Conservation (phyloP, 2,797 vertebrate species). For the Myioborus melanocephalus region DNA sequence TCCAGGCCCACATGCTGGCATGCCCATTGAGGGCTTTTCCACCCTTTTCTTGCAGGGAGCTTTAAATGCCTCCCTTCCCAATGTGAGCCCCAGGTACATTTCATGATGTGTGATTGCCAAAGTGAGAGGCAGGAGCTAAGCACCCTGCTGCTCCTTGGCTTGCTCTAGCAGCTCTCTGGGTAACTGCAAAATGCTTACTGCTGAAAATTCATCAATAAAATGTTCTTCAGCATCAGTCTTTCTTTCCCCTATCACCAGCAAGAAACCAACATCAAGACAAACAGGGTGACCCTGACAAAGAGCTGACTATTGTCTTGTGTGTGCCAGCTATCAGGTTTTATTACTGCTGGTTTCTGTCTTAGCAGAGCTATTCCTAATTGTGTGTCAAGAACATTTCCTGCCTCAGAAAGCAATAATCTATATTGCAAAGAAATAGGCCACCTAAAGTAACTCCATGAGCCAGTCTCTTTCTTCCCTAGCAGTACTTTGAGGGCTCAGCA, state of each 20-base stretch:
- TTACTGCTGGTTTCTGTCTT: not conserved
- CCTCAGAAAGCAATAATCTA: not conserved
- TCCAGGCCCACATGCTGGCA: not conserved
- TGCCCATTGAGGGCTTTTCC: not conserved
- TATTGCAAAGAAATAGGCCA: not conserved
- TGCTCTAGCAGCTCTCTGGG: not conserved
- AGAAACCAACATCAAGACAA: not conserved
- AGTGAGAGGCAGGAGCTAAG: not conserved
- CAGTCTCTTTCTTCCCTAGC: not conserved
- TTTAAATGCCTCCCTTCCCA: not conserved
- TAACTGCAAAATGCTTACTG: not conserved
- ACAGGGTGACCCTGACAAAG: conserved; percentile 38
- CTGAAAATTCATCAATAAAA: not conserved
- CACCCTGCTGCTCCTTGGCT: not conserved
- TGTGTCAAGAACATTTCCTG: conserved; percentile 10
- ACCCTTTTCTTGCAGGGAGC: not conserved
- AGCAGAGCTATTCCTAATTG: not conserved
- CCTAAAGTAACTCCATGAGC: not conserved
- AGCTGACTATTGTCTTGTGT: conserved; percentile 10
- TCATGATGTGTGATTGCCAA: rapidly evolving
- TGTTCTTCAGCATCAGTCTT: not conserved
- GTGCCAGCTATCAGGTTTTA: conserved; percentile 30
- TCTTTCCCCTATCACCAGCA: not conserved
- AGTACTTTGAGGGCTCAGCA: not conserved
- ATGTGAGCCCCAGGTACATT: not conserved